Evolutionary conservation across 2,113 vertebrate species (phyloP), one percentile per base, ranked within the genome.

Genomic region (Saccopteryx leptura): DNA sequence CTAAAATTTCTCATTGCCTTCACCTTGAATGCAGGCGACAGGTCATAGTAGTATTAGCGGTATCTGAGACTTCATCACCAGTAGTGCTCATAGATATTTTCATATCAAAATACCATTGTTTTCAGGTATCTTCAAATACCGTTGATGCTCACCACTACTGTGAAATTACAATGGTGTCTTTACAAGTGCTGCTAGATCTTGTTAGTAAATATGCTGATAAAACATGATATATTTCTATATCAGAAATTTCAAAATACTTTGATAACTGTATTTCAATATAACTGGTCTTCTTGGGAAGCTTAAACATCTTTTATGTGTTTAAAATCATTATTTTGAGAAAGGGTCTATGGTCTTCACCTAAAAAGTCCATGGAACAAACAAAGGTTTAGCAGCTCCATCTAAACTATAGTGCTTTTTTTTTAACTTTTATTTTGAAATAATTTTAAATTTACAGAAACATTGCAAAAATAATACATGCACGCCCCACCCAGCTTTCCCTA

Each of bases 1-100:
- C 89, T 97, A 96, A 96, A 96, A 87, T 96, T 89, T 95, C 80
- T 91, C 65, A 94, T 95, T 97, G 96, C 91, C 82, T 94, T 96
- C 24, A 2, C 56, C 72, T 61, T 82, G 39, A 95, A 79, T n/a
- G 11, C 50, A n/a, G 63, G 87, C 81, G 68, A 50, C 58, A 72
- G 84, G 88, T 65, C 50, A 12, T 3, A 24, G 50, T 17, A 28
- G 75, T 2, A 31, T 52, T n/a, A 65, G 75, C 31, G 31, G 28
- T 74, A 13, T 33, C 48, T 58, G 63, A 74, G 88, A 84, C 90
- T 95, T 74, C 24, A 4, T 74, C 60, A 12, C 31, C n/a, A 15
- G n/a, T 4, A 6, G 23, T 17, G 74, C 93, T 65, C 7, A 13
- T 5, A 61, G 61, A 63, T 78, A 85, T 89, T 82, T 97, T 82